Conservation (phyloP, 2,113 vertebrate genomes). For the Semicossyphus pulcher region DNA sequence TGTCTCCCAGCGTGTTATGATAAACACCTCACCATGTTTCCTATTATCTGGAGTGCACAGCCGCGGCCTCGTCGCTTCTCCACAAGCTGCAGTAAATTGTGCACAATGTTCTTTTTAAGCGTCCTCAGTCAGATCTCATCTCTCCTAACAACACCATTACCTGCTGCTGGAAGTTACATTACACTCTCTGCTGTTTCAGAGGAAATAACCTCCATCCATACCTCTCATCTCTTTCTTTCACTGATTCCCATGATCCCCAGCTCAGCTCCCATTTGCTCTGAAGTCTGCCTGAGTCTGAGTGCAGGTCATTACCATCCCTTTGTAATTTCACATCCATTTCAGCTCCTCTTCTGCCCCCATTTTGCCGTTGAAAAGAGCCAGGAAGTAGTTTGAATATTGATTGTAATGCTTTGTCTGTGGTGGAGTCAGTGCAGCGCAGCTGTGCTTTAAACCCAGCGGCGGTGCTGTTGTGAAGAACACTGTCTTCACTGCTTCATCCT, state of each 20-base stretch:
- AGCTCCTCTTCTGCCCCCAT: background rate
- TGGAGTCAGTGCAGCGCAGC: background rate
- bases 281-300: background rate
- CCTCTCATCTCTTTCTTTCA: conserved; percentile 18
- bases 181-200: background rate
- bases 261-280: background rate
- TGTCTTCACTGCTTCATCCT: background rate
- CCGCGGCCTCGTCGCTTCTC: conserved; percentile 9
- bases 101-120: background rate
- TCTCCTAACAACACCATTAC: conserved; percentile 5
- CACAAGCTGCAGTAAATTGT: conserved; percentile 22
- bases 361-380: background rate
- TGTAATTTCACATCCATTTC: conserved; percentile 11
- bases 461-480: background rate
- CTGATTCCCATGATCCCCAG: conserved; percentile 12
- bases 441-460: background rate
- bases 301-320: conserved; percentile 19
- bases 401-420: background rate
- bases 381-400: conserved; percentile 35
- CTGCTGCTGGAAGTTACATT: background rate
- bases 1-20: background rate
- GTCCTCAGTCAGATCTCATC: conserved; percentile 5
- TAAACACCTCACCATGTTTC: background rate
- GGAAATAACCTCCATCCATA: conserved; percentile 12
- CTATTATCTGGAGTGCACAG: conserved; percentile 4